These are phyloP conservation scores for Corapipo altera DNA, from an alignment of 2,113 vertebrate genomes.

Conservation along the genomic window DNA sequence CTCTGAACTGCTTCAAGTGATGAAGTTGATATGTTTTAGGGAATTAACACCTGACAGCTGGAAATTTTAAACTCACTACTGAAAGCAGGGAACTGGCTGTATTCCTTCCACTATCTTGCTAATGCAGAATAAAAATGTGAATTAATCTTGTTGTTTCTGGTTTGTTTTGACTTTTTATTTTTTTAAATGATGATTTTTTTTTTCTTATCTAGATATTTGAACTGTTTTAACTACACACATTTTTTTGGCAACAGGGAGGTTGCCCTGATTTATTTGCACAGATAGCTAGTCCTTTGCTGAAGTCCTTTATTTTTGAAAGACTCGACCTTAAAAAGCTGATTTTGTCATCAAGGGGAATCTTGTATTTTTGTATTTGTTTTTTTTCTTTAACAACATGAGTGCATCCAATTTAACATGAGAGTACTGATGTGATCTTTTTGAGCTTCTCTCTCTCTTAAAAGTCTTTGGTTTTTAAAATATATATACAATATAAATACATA, in stretches of 20 bases:
- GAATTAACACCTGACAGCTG: neutral
- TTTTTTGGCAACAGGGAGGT: neutral
- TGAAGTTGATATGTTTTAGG: neutral
- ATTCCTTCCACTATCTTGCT: neutral
- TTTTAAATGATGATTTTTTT: neutral
- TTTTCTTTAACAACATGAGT: neutral
- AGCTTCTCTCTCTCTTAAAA: neutral
- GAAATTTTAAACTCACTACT: neutral
- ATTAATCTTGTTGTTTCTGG: neutral
- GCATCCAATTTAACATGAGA: neutral
- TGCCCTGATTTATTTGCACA: neutral
- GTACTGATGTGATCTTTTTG: neutral
- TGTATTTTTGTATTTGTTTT: neutral
- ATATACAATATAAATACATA: neutral
- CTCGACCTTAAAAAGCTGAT: neutral
- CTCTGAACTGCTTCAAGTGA: neutral
- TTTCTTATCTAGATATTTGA: neutral
- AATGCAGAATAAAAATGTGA: neutral
- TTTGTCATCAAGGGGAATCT: neutral
- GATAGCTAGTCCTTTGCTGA: neutral
- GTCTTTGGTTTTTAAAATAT: neutral
- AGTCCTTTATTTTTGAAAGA: neutral
- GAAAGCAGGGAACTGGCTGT: neutral
- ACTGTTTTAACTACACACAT: neutral
- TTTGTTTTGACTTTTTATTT: neutral